These are phyloP conservation scores for Parasteatoda lunata DNA, from an alignment of 2,888 invertebrate species.

Conservation along the genomic window DNA sequence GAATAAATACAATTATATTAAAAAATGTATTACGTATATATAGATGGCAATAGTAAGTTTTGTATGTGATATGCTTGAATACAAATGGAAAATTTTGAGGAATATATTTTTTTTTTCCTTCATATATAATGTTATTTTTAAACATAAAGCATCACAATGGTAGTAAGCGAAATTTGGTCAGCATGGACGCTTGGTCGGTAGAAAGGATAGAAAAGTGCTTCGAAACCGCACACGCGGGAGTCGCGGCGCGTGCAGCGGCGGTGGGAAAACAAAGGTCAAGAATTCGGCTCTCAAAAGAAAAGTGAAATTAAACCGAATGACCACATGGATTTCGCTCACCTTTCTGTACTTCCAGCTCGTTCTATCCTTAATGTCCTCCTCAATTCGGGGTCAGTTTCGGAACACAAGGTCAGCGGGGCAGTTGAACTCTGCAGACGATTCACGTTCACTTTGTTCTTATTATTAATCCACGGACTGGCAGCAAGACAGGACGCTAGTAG, in stretches of 20 bases:
- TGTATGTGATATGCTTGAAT: too few relatives aligned
- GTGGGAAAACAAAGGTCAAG: constrained; percentile 7
- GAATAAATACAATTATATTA: too few relatives aligned
- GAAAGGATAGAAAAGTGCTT: neutral
- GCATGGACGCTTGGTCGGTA: neutral
- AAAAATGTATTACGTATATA: too few relatives aligned
- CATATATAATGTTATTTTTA: too few relatives aligned
- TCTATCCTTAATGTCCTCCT: constrained; percentile 38
- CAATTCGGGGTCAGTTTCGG: constrained; percentile 35
- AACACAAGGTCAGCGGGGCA: constrained; percentile 39
- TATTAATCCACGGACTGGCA: constrained; percentile 27
- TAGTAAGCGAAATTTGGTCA: neutral
- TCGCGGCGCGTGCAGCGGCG: neutral
- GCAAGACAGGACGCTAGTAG: constrained; percentile 22
- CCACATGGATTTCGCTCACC: constrained; percentile 10
- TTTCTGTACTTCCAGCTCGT: constrained; percentile 40
- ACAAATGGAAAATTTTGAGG: too few relatives aligned
- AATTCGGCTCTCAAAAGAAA: constrained; percentile 11
- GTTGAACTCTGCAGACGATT: constrained; percentile 23
- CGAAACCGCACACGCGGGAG: neutral
- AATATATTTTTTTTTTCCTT: too few relatives aligned
- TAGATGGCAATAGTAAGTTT: too few relatives aligned
- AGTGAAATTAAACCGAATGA: constrained; percentile 2
- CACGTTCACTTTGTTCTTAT: constrained; percentile 19
- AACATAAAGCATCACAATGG: neutral